Base-by-base conservation (phyloP, 2,888 invertebrate species). In the Orgyia antiqua region DNA sequence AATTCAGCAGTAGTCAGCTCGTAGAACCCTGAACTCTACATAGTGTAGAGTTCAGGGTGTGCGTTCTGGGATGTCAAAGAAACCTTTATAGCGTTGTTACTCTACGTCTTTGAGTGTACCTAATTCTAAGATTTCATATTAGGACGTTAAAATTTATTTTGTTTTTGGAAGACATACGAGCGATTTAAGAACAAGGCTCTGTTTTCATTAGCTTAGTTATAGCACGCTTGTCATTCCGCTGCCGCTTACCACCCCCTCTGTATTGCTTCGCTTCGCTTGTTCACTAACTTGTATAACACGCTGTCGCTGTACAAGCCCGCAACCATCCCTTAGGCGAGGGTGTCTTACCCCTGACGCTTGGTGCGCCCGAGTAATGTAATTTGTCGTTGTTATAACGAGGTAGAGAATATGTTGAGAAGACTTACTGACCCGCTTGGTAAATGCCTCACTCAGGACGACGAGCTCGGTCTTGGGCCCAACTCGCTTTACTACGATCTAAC, bases 401-500 rank as follows among this genome's bases (percentile, higher is more conserved):
- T 77, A 76, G 75, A 68, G 64, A 71, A 69, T 75, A 69, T 76
- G 68, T 77, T 68, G 69, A 73, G 73, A 69, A 76, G 72, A 77
- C 69, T 76, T 70, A 82, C 82, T 80, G 80, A 80, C 70, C 72
- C 82, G 80, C 79, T 83, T 79, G 77, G 77, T 80, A 75, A 75
- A 78, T 82, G 77, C 77, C 74, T 77, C 77, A 76, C 79, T 68
- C 79, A 86, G 86, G 86, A 86, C 73, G 86, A 86, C 73, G 86
- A 84, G 73, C 77, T 82, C 72, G 84, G 78, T 51, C 75, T 84
- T 73, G 83, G 82, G 65, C 75, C 83, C 73, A 77, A 83, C 78
- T 83, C 84, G 73, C 84, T 80, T 70, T 86, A 82, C 86, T 82
- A 86, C 84, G 83, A 84, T 71, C 74, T 84, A 76, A 77, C 83